These are phyloP conservation scores for Hirtodrosophila alboralis DNA, from an alignment of 2,888 invertebrate genomes.

Conservation along the genomic window DNA sequence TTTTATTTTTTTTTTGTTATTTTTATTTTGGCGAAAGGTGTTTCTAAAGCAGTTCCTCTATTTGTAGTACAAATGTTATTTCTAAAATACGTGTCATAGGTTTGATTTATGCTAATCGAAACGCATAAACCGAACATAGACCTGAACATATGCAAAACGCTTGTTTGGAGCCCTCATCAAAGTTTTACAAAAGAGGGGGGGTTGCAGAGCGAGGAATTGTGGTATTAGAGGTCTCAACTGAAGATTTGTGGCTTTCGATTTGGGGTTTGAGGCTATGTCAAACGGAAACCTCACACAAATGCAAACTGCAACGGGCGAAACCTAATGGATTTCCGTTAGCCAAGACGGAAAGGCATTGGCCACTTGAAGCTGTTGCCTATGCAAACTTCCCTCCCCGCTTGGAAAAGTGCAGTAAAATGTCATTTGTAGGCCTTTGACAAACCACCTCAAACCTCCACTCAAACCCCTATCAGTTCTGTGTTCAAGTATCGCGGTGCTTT, in stretches of 20 bases:
- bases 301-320: slow-evolving; percentile 70
- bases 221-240: background rate
- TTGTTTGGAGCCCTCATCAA: slow-evolving; percentile 40
- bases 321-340: slow-evolving; percentile 78
- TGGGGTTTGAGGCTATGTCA: slow-evolving; percentile 52
- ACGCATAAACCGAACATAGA: slow-evolving; percentile 54
- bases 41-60: slow-evolving; percentile 61
- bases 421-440: slow-evolving; percentile 64
- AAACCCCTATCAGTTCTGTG: too few species aligned
- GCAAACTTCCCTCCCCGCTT: background rate
- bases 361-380: slow-evolving; percentile 56
- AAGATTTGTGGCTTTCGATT: slow-evolving; percentile 15
- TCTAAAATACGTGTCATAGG: slow-evolving; percentile 37
- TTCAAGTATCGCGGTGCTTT: slow-evolving; percentile 46
- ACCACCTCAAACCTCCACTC: background rate
- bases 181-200: background rate
- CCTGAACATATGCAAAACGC: slow-evolving; percentile 67
- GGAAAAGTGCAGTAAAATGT: slow-evolving; percentile 52
- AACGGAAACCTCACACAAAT: slow-evolving; percentile 71
- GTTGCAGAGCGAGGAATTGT: background rate
- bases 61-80: slow-evolving; percentile 60
- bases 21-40: slow-evolving; percentile 65
- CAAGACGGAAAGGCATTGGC: slow-evolving; percentile 67
- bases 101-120: slow-evolving; percentile 75
- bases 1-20: slow-evolving; percentile 25